A percentile compares a stretch with the other conserved stretches of the same genome.
These are phyloP conservation scores for Plagodis dolabraria DNA, from an alignment of 2,888 invertebrate species.

Conservation along the genomic window DNA sequence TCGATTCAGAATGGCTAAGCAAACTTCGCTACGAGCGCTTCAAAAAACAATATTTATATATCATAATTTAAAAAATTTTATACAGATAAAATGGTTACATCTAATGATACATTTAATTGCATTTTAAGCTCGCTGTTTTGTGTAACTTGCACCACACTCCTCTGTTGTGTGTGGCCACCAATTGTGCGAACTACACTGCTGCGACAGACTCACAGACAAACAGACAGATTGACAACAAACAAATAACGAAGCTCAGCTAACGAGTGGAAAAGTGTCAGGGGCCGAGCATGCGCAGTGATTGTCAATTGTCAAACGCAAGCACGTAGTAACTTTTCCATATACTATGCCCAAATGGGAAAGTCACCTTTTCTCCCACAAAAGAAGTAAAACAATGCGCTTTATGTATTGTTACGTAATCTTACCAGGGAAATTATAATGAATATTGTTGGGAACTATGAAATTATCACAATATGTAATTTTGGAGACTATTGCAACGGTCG, in stretches of 20 bases:
- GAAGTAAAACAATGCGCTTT: conserved; percentile 21
- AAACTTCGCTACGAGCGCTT: too few relatives aligned
- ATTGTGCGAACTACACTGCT: conserved; percentile 67
- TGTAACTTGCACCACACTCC: conserved; percentile 39
- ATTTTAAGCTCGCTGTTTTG: background rate
- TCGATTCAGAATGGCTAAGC: too few relatives aligned
- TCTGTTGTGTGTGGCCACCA: conserved; percentile 38
- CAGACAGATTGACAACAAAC: conserved; percentile 74
- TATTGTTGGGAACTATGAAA: conserved; percentile 1
- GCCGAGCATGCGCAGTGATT: conserved; percentile 32
- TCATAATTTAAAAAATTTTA: too few relatives aligned
- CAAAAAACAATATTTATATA: too few relatives aligned
- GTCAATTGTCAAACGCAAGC: conserved; percentile 17
- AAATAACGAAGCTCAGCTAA: conserved; percentile 76
- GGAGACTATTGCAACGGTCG: too few relatives aligned
- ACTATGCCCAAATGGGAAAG: conserved; percentile 18
- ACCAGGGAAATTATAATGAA: conserved; percentile 7
- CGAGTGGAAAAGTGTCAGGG: conserved; percentile 77
- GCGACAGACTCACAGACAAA: conserved; percentile 41
- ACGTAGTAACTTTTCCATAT: background rate
- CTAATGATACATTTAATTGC: too few relatives aligned
- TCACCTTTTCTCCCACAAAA: conserved; percentile 24
- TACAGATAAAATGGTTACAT: too few relatives aligned
- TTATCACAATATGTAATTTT: background rate
- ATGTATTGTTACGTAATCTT: conserved; percentile 19